Evolutionary conservation across 2,888 invertebrate genomes (phyloP), one percentile per base, ranked within the genome.

Genomic region (Ennomos fuscantarius): DNA sequence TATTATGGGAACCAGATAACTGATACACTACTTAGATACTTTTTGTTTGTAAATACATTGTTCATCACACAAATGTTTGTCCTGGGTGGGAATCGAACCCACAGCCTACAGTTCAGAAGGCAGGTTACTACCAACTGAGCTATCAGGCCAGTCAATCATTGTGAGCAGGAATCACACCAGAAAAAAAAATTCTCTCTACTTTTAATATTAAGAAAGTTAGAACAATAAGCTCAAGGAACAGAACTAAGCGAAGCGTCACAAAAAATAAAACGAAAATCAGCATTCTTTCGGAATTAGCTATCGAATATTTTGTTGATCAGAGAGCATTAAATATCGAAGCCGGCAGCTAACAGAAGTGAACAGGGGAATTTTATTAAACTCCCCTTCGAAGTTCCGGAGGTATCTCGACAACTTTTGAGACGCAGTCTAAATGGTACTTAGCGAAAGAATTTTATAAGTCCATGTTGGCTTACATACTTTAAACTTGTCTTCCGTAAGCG

Each of bases 361-460:
- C 62, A 51, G 67, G 59, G 59, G 70, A 79, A 75, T 83, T 84
- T 81, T 82, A 86, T 84, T 81, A 79, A 85, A 85, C 82, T 82
- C 76, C 79, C 46, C 37, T 39, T 37, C 9, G 62, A 83, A 87
- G 75, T 82, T 86, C 68, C 45, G 70, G n/a, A 75, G 72, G 73
- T 73, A 74, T 82, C 80, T 80, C 74, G 75, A 75, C 75, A 84
- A 86, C 73, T 87, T 84, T 68, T 72, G 45, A 43, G 48, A 49
- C 34, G 76, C 78, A 77, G 74, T 73, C 76, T 78, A 73, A 70
- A 76, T 48, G 50, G 48, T 55, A 60, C 62, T 65, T 65, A 54
- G 36, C 34, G 49, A 70, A 71, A 74, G 69, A 72, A 78, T 79
- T 82, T 83, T 79, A 81, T 80, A 78, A 73, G 47, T 48, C 51